Base-by-base conservation (phyloP, 1,140 invertebrate species). In the Idris sp. region DNA sequence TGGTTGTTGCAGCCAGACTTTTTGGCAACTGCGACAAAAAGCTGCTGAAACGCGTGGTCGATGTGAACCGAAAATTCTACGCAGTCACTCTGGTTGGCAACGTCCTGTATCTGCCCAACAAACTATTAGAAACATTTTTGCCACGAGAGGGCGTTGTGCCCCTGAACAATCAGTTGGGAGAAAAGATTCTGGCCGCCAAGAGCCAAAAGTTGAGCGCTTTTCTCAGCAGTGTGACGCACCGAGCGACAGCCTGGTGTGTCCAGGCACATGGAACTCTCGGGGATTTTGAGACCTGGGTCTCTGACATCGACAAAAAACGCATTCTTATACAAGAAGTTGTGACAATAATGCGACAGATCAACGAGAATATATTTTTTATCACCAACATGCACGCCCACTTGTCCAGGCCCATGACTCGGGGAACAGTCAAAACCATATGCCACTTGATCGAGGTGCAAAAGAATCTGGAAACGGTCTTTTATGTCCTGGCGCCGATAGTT, bases 391-490 rank as follows among this genome's bases (percentile, higher is more conserved):
- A 97, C 83, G 90, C 93, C 0, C 87, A 89, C 7, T 87, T 95
- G 25, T 89, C 91, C 30, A 91, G 92, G 79, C 93, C 96, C 10
- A 92, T 98, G 86, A 92, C 91, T 1, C 94, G 95, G 83, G 91
- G 90, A 15, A 90, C 92, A 26, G 91, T 96, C 2, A 88, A 94
- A 28, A 89, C 90, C 10, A 85, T 98, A 18, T 97, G 95, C 87
- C 65, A 91, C 81, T 86, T 97, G 7, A 89, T 96, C 22, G 95
- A 97, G 85, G 85, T 96, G 7, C 86, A 97, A 5, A 96, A 96
- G 87, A 90, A 91, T 9, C 89, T 97, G 74, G 90, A 93, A 82
- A 89, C 90, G 59, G 90, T 83, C 7, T 89, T 92, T 38, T 89
- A 88, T 2, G 84, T 58, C 4, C 19, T 84, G 0, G 83, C 83